Percentiles rank a stretch among this genome's conserved stretches.
phyloP scores from a whole-genome alignment of 1,140 invertebrate genomes.

The Drosophila gunungcola region DNA sequence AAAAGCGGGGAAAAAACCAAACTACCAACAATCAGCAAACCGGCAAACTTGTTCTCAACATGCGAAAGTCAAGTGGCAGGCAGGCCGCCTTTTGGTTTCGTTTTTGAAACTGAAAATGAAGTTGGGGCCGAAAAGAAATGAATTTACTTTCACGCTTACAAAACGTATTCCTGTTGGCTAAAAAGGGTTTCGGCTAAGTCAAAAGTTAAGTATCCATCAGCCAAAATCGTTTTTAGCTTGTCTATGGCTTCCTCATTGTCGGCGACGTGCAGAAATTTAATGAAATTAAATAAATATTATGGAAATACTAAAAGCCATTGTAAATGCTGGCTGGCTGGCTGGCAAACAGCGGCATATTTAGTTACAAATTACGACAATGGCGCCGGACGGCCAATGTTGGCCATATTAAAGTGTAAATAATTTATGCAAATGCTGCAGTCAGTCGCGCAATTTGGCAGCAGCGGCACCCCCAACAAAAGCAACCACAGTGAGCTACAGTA shows the following conservation, averaged over 20 bases:
- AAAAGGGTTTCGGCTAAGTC: conserved; percentile 52
- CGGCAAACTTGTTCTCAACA: conserved; percentile 44
- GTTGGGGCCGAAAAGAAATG: conserved; percentile 25
- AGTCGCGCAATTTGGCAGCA: conserved; percentile 74
- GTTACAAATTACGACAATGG: conserved; percentile 81
- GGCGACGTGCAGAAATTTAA: conserved; percentile 74
- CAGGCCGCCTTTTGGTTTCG: conserved; percentile 37
- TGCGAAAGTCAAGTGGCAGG: conserved; percentile 44
- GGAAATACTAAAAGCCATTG: conserved; percentile 38
- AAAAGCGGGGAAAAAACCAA: conserved; percentile 23
- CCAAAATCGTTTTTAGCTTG: conserved; percentile 51
- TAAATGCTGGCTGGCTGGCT: conserved; percentile 22
- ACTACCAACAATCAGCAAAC: conserved; percentile 14
- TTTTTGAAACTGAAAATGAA: conserved; percentile 71
- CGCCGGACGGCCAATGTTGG: conserved; percentile 67
- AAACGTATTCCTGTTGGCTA: conserved; percentile 22
- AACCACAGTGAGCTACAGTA: conserved; percentile 41
- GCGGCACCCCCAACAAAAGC: conserved; percentile 61
- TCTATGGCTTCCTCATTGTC: conserved; percentile 73
- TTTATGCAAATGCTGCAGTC: conserved; percentile 80
- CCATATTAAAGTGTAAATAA: conserved; percentile 83
- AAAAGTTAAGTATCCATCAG: conserved; percentile 68
- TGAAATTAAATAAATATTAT: conserved; percentile 82
- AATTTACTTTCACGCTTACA: conserved; percentile 75
- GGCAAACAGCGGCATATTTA: conserved; percentile 65